Percentiles rank a stretch among this genome's conserved stretches.
Evolutionary conservation across 2,113 vertebrate species (phyloP).

Genomic region (Hippocampus guttulatus): DNA sequence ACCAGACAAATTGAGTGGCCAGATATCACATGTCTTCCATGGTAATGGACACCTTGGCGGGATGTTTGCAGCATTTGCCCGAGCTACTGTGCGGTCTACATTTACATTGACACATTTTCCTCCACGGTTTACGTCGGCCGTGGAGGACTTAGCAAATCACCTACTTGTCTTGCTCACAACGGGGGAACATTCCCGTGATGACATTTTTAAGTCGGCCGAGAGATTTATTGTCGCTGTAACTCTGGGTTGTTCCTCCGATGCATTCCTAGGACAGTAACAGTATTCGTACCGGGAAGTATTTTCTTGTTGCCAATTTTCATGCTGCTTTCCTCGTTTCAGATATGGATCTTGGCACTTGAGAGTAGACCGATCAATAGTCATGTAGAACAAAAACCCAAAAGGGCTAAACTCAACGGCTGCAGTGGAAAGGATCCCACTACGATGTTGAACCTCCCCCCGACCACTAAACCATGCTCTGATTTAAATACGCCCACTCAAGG

Average conservation of each 20-base stretch:
- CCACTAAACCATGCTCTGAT: too few relatives aligned
- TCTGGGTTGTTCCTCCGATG: background rate
- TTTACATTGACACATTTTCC: background rate
- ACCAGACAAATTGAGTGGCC: conserved; percentile 38
- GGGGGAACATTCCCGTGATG: background rate
- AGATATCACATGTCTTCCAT: conserved; percentile 52
- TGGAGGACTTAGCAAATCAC: background rate
- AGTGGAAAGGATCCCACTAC: too few relatives aligned
- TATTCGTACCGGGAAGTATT: too few relatives aligned
- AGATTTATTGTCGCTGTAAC: background rate
- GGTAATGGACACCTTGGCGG: conserved; percentile 41
- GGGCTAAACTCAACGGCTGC: too few relatives aligned
- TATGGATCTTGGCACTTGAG: too few relatives aligned
- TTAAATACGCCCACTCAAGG: background rate
- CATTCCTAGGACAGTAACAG: background rate
- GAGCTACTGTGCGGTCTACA: conserved; percentile 15
- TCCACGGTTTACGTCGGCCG: background rate
- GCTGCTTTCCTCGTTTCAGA: too few relatives aligned
- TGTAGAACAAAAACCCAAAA: too few relatives aligned
- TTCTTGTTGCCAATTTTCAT: too few relatives aligned
- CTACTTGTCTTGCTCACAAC: background rate
- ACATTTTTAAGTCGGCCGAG: background rate
- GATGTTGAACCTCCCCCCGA: too few relatives aligned
- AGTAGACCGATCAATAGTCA: too few relatives aligned
- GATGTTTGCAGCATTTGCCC: conserved; percentile 15